A percentile compares a stretch with the other conserved stretches of the same genome.
Conservation (phyloP, 2,797 vertebrate species). For the Pangasius krempfi region DNA sequence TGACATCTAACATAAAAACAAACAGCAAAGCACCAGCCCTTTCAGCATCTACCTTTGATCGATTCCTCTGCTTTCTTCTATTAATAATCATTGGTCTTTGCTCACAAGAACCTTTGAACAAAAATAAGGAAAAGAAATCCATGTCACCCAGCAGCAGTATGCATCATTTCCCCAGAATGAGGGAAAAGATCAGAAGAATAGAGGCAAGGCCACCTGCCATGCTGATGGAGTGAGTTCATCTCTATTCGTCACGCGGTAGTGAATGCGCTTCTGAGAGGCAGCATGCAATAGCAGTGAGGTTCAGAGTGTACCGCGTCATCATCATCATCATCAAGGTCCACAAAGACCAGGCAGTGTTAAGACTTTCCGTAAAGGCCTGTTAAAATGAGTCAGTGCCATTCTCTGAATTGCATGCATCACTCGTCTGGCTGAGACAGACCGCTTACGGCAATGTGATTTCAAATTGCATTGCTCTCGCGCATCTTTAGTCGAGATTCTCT, state of each 20-base stretch:
- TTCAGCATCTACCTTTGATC: not conserved
- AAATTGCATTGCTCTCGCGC: not conserved
- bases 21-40: slow-evolving; percentile 14
- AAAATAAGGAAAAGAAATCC: not conserved
- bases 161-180: slow-evolving; percentile 13
- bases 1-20: not conserved
- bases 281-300: not conserved
- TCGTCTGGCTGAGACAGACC: not conserved
- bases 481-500: not conserved
- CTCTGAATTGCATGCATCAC: not conserved
- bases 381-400: not conserved
- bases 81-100: slow-evolving; percentile 38
- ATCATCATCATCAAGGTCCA: not conserved
- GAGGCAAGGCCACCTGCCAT: slow-evolving; percentile 26
- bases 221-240: slow-evolving; percentile 29
- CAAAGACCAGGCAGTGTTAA: not conserved
- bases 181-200: not conserved
- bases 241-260: slow-evolving; percentile 30
- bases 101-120: not conserved
- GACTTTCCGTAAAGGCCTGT: not conserved
- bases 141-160: slow-evolving; percentile 11
- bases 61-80: slow-evolving; percentile 25
- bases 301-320: not conserved
- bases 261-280: not conserved
- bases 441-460: not conserved